Evolutionary conservation across 1,140 invertebrate genomes (phyloP).

Genomic region (Temnothorax curvispinosus): DNA sequence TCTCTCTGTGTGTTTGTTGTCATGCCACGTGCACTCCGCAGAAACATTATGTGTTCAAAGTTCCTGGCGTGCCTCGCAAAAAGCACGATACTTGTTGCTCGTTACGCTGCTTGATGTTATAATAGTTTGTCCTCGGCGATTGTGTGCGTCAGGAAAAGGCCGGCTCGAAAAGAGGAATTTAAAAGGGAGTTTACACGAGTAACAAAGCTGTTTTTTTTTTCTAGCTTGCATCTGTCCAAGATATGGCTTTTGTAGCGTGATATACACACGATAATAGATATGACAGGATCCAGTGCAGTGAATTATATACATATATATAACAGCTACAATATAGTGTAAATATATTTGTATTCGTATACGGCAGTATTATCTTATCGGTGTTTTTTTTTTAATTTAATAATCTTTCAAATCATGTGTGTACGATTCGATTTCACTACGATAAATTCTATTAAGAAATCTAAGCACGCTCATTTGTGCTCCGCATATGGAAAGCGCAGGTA

Average conservation of each 20-base stretch:
- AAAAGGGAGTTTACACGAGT: slow-evolving; percentile 19
- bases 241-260: background rate
- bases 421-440: slow-evolving; percentile 25
- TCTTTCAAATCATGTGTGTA: background rate
- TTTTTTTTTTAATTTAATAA: background rate
- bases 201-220: background rate
- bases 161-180: slow-evolving; percentile 15
- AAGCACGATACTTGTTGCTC: slow-evolving; percentile 82
- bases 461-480: background rate
- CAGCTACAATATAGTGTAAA: background rate
- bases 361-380: background rate
- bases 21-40: slow-evolving; percentile 76
- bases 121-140: slow-evolving; percentile 75
- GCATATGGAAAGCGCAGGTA: background rate
- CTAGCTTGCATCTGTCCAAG: slow-evolving; percentile 7
- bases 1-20: slow-evolving; percentile 54
- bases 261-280: background rate
- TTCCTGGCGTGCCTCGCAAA: slow-evolving; percentile 78
- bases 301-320: background rate
- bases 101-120: slow-evolving; percentile 77
- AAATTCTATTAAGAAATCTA: slow-evolving; percentile 34
- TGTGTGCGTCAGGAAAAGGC: slow-evolving; percentile 74
- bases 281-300: background rate
- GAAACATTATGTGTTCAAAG: slow-evolving; percentile 77
- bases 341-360: background rate